Conservation (phyloP, 1,140 invertebrate species). For the Ephestia elutella region DNA sequence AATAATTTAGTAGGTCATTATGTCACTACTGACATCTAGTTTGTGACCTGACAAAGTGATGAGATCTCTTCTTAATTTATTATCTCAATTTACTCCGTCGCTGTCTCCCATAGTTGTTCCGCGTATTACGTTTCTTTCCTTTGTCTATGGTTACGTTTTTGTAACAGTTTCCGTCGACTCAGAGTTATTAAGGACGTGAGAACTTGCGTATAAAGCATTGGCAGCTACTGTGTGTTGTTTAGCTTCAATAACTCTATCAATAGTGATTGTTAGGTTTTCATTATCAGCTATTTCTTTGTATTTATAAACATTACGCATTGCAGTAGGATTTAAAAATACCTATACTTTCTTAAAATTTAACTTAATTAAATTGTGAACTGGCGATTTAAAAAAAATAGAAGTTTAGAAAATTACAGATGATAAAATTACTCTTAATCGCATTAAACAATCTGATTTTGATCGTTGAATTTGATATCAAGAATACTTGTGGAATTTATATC, state of each 20-base stretch:
- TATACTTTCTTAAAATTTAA: too few relatives aligned
- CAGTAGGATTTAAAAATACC: too few relatives aligned
- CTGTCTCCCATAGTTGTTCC: constrained; percentile 50
- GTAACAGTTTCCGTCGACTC: constrained; percentile 53
- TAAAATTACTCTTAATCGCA: too few relatives aligned
- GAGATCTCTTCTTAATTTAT: background rate
- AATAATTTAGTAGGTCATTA: background rate
- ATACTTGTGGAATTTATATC: too few relatives aligned
- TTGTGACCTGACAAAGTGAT: background rate
- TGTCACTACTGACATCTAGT: background rate
- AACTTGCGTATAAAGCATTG: constrained; percentile 27
- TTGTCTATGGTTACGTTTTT: constrained; percentile 57
- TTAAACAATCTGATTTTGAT: too few relatives aligned
- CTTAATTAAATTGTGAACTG: too few relatives aligned
- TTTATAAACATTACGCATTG: background rate
- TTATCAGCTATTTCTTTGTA: constrained; percentile 7
- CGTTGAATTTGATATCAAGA: too few relatives aligned
- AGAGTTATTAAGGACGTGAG: constrained; percentile 60
- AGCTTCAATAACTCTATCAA: constrained; percentile 26
- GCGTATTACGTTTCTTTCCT: constrained; percentile 52
- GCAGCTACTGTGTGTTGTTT: constrained; percentile 36
- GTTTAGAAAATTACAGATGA: too few relatives aligned
- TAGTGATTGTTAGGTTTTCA: constrained; percentile 25
- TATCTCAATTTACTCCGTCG: background rate
- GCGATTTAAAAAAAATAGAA: too few relatives aligned